Base-by-base conservation (phyloP, 2,113 vertebrate genomes). In the Ascaphus truei region DNA sequence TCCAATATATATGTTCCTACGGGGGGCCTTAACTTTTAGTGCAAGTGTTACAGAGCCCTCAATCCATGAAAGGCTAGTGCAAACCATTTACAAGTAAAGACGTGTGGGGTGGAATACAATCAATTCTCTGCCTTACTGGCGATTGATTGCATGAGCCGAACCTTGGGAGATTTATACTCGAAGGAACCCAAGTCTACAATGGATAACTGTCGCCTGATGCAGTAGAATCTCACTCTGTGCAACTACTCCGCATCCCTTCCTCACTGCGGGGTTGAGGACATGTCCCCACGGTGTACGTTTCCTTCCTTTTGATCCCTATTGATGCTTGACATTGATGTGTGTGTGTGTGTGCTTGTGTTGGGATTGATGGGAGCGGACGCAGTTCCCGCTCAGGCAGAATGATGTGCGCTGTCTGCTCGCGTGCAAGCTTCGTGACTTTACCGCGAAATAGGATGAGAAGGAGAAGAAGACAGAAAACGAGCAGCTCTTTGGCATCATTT, bases 321-420 rank as follows among this genome's bases (percentile, higher is more conserved):
- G 47, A 52, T 52, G 23, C 50, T 23, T 13, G n/a, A 65, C 23
- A 53, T 68, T 68, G 64, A 57, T 55, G 13, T 43, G 16, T 45
- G 16, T 15, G 29, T 43, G 36, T 27, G 41, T 9, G 16, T 1
- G 25, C 9, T n/a, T n/a, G n/a, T 22, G 45, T 23, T 9, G 16
- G 18, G 53, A 57, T 33, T 22, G 39, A 47, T 47, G 52, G 16
- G 55, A 39, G 7, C 10, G 31, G 64, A 57, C 51, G 16, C 22
- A 4, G 20, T 7, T 15, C 50, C 51, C 11, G 22, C n/a, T 25
- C 18, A 57, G 27, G 20, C 29, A 7, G 25, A 43, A 43, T 10
- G 20, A 3, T 6, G 16, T 5, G n/a, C 2, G 43, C 15, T 12
- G 34, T 8, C 34, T 8, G 10, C 3, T 4, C 9, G 18, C 26